Evolutionary conservation across 2,888 invertebrate species (phyloP), one percentile per base, ranked within the genome.

Genomic region (Phoenoteleia sp.): DNA sequence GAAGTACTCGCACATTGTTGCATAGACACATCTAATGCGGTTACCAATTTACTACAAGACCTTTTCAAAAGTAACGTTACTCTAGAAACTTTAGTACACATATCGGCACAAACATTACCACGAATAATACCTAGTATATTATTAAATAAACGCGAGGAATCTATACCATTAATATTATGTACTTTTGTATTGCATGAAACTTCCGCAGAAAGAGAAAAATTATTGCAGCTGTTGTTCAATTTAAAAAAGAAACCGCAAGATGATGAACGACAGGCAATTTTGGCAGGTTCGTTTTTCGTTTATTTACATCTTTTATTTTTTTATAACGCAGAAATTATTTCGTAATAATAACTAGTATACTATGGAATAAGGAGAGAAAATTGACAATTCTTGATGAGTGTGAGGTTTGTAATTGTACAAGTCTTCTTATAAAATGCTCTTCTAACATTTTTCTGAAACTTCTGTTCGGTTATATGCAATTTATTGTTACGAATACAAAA

Each of bases 231-330:
- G 67, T 93, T 97, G 45, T 96, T 97, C 89, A 96, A 96, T 93
- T 93, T 97, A 67, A 96, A 96, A 89, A 97, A 97, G 89, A 95
- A 95, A 87, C 97, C 97, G 1, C 95, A 96, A 64, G 95, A 95
- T 81, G 95, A 95, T 29, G 96, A 97, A 91, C 94, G 97, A 90
- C 94, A 94, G 86, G 93, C 94, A 87, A 95, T 96, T 87, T 92
- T 95, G 83, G 93, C 95, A 71, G 95, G 95, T 95, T 72, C 69
- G 47, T 47, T 42, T 85, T 9, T 54, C 15, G 6, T 15, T 15
- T 36, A 21, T 42, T 42, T 45, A n/a, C 7, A 19, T 33, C 36
- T 42, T 17, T 39, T 21, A 36, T 42, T 21, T 21, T 60, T n/a
- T 54, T n/a, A n/a, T n/a, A n/a, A n/a, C n/a, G n/a, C n/a, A n/a